These are phyloP conservation scores for Takifugu bimaculatus DNA, from an alignment of 2,113 vertebrate genomes.

Conservation along the genomic window DNA sequence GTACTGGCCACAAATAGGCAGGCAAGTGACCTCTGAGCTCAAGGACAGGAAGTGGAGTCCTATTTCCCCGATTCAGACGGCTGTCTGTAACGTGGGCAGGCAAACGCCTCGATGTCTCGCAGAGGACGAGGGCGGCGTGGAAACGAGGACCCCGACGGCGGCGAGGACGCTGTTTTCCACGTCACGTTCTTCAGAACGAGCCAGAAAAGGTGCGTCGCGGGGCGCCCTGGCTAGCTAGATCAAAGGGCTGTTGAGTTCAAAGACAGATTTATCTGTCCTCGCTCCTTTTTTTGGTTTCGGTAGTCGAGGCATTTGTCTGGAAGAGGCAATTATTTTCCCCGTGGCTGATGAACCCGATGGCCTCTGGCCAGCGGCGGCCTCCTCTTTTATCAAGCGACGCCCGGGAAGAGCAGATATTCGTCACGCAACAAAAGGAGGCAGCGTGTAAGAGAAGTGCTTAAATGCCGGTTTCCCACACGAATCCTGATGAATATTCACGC, in stretches of 20 bases:
- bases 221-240: constrained; percentile 30
- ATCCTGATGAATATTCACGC: constrained; percentile 19
- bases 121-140: constrained; percentile 19
- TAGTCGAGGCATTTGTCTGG: constrained; percentile 31
- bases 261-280: constrained; percentile 39
- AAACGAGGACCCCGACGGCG: constrained; percentile 23
- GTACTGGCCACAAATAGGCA: constrained; percentile 24
- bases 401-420: constrained; percentile 31
- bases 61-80: constrained; percentile 33
- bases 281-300: constrained; percentile 3
- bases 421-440: constrained; percentile 16
- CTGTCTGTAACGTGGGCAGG: constrained; percentile 28
- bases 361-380: constrained; percentile 24
- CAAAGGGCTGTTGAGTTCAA: constrained; percentile 29
- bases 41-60: constrained; percentile 46
- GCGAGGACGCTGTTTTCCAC: constrained; percentile 28
- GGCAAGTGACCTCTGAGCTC: constrained; percentile 37
- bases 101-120: constrained; percentile 27
- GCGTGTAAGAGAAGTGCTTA: constrained; percentile 16
- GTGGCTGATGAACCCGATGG: constrained; percentile 55
- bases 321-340: constrained; percentile 45
- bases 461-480: constrained; percentile 1
- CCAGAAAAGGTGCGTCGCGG: constrained; percentile 43
- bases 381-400: constrained; percentile 42
- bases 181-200: constrained; percentile 26